Evolutionary conservation across 2,797 vertebrate genomes (phyloP), one percentile per base, ranked within the genome.

Genomic region (Adelosebastes latens): DNA sequence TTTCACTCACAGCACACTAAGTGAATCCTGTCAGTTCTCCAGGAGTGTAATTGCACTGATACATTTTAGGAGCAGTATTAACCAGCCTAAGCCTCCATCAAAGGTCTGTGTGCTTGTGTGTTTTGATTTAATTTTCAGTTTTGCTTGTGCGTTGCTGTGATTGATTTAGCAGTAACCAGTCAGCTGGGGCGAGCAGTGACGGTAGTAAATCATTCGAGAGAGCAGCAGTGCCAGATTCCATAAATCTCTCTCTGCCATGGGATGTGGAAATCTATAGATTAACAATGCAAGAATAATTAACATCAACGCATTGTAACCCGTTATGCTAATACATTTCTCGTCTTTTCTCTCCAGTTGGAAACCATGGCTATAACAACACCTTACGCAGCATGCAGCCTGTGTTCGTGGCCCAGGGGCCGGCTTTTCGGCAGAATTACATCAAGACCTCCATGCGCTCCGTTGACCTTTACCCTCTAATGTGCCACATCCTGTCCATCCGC

Each of bases 381-480:
- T 58, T 97, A 14, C 95, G 93, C 68, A 97, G 96, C 95, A 99
- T 98, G 98, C 97, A 98, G 73, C 97, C 98, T 0, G 92, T 98
- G 80, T 97, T 99, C 65, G 84, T 98, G 81, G 98, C 97, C 56
- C 94, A 96, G 0, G 98, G 98, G 11, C 98, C 98, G 14, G 96
- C 96, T 83, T 98, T 99, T 89, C 96, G 92, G 79, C 95, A 94
- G 88, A 95, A 96, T 5, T 95, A 94, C 74, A 88, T 95, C 73
- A 98, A 96, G 87, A 79, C 91, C 76, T 92, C 87, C 82, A 97
- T 98, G 96, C 93, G 93, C 39, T 95, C 95, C 0, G 97, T 98
- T 3, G 98, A 99, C 88, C 92, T 99, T 61, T 99, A 99, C 89
- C 97, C 97, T 1, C 96, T 99, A 39, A 93, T 99, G 94, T 99